Percentiles rank a stretch among this genome's conserved stretches.
phyloP scores from a whole-genome alignment of 2,888 invertebrate genomes.

The Drosophila conformis region DNA sequence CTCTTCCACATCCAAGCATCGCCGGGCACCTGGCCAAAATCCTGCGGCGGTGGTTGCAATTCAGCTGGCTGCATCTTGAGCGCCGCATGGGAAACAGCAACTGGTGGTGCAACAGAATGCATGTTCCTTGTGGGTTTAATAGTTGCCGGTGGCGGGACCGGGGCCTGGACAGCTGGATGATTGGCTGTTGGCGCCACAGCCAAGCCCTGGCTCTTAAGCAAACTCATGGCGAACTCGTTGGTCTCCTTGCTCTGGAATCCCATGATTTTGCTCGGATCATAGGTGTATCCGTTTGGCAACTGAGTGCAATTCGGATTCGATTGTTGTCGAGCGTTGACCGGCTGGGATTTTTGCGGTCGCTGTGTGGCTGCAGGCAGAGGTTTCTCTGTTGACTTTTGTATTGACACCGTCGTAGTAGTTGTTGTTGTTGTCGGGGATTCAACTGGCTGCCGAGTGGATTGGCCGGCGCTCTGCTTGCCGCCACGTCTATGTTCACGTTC shows the following conservation, averaged over 20 bases:
- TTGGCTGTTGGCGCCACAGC: slow-evolving; percentile 50
- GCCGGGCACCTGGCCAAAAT: slow-evolving; percentile 79
- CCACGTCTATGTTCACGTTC: slow-evolving; percentile 58
- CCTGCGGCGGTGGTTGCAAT: slow-evolving; percentile 38
- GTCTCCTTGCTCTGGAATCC: slow-evolving; percentile 85
- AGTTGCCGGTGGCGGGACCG: slow-evolving; percentile 7
- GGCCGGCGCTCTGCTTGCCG: slow-evolving; percentile 23
- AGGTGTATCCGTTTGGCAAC: slow-evolving; percentile 82
- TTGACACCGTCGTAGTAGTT: slow-evolving; percentile 6
- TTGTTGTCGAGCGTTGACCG: slow-evolving; percentile 62
- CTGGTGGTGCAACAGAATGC: slow-evolving; percentile 13
- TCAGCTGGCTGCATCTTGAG: slow-evolving; percentile 42
- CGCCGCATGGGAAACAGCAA: slow-evolving; percentile 7
- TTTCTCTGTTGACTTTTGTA: slow-evolving; percentile 64
- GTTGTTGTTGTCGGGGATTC: slow-evolving; percentile 17
- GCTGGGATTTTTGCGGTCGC: slow-evolving; percentile 45
- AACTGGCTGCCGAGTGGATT: slow-evolving; percentile 28
- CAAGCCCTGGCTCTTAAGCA: slow-evolving; percentile 83
- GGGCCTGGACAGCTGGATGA: slow-evolving; percentile 30
- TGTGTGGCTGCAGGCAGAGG: slow-evolving; percentile 16
- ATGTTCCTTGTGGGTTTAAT: slow-evolving; percentile 15
- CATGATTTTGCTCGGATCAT: slow-evolving; percentile 85
- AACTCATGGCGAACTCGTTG: slow-evolving; percentile 84
- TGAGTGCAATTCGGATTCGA: slow-evolving; percentile 59
- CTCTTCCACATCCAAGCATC: slow-evolving; percentile 88